phyloP scores from a whole-genome alignment of 37 sponge, comb jelly and placozoan genomes.

The Lycopodina hypogea region DNA sequence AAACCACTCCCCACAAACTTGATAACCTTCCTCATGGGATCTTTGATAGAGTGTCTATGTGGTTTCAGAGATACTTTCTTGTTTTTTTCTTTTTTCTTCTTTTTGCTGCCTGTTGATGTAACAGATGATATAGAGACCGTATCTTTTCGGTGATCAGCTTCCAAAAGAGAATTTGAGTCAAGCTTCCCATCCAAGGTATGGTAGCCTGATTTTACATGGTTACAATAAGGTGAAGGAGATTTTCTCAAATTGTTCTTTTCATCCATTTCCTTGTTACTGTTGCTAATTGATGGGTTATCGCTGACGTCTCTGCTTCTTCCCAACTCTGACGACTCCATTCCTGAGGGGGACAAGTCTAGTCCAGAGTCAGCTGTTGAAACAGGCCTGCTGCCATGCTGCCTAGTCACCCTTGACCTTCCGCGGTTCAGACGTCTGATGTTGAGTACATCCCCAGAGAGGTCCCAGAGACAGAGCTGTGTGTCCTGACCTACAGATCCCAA shows the following conservation, averaged over 20 bases:
- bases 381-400: constrained; percentile 17
- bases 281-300: neutral
- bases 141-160: neutral
- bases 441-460: constrained; percentile 76
- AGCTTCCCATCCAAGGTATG: neutral
- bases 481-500: constrained; percentile 95
- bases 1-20: constrained; percentile 27
- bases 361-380: constrained; percentile 6
- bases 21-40: constrained; percentile 15
- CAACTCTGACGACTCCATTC: neutral
- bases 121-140: neutral
- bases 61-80: neutral
- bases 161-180: neutral
- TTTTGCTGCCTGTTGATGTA: neutral
- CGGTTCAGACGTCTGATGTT: constrained; percentile 35
- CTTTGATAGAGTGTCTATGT: neutral
- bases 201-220: no score
- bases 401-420: constrained; percentile 13
- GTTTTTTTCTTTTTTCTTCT: constrained; percentile 24
- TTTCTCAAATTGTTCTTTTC: no score
- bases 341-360: no score
- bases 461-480: constrained; percentile 87
- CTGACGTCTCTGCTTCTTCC: neutral
- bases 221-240: no score
- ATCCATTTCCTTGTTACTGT: neutral